These are phyloP conservation scores for Lomographa bimaculata DNA, from an alignment of 2,888 invertebrate species.

Conservation along the genomic window DNA sequence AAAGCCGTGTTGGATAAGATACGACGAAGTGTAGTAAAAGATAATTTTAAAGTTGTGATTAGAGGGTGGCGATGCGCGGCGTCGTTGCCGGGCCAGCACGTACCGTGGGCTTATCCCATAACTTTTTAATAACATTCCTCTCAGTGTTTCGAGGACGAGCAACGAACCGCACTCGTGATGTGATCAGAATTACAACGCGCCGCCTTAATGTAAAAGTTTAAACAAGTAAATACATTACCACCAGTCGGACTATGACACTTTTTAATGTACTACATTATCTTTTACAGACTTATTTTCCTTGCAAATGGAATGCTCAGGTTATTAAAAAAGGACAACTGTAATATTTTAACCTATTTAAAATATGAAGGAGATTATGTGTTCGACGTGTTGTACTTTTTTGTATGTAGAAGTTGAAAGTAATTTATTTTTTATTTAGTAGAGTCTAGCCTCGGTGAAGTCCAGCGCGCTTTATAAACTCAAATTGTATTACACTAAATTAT, in stretches of 20 bases:
- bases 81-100: slow-evolving; percentile 51
- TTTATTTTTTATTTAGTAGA: no score
- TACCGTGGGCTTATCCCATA: slow-evolving; percentile 70
- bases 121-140: slow-evolving; percentile 81
- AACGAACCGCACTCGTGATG: slow-evolving; percentile 67
- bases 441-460: no score
- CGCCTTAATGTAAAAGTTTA: slow-evolving; percentile 62
- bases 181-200: slow-evolving; percentile 63
- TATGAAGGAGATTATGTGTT: no score
- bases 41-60: slow-evolving; percentile 78
- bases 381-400: no score
- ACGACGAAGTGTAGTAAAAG: slow-evolving; percentile 48
- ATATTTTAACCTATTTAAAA: no score
- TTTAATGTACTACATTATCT: no score
- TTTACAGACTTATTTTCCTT: no score
- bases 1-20: slow-evolving; percentile 39
- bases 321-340: no score
- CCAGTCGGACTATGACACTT: slow-evolving; percentile 7
- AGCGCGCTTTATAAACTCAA: no score
- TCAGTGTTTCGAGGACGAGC: slow-evolving; percentile 65
- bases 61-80: slow-evolving; percentile 43
- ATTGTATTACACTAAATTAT: no score
- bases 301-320: no score
- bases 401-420: no score
- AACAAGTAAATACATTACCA: slow-evolving; percentile 48